A percentile compares a stretch with the other conserved stretches of the same genome.
Conservation (phyloP, 2,888 invertebrate genomes). For the Nephrotoma guestfalica region DNA sequence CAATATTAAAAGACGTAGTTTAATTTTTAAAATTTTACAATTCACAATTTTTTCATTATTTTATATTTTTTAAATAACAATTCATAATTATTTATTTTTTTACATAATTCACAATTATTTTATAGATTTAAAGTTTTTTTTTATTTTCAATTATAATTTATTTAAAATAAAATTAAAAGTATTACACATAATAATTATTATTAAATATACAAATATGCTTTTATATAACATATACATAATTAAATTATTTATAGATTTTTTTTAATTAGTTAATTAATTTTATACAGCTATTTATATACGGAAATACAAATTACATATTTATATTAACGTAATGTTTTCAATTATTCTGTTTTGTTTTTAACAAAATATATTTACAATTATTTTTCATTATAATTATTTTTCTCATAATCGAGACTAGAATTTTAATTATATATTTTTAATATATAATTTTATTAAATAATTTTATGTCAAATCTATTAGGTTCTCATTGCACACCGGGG, state of each 20-base stretch:
- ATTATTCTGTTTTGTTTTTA: neutral
- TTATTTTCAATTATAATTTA: neutral
- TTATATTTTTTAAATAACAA: neutral
- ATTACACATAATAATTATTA: neutral
- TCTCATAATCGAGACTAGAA: neutral
- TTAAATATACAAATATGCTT: neutral
- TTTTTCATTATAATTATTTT: neutral
- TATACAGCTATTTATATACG: neutral
- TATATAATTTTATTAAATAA: neutral
- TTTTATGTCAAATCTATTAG: neutral
- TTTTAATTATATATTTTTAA: neutral
- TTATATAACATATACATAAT: neutral
- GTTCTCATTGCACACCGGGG: neutral
- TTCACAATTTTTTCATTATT: neutral
- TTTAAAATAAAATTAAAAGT: neutral
- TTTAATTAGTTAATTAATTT: neutral
- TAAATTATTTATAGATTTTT: neutral
- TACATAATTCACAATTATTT: neutral
- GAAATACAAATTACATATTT: neutral
- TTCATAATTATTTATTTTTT: neutral
- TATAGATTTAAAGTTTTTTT: neutral
- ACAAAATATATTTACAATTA: neutral
- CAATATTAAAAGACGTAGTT: neutral
- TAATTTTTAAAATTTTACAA: neutral
- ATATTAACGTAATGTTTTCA: neutral